Conservation (phyloP, 1,140 invertebrate genomes). For the Rhagoletis pomonella region DNA sequence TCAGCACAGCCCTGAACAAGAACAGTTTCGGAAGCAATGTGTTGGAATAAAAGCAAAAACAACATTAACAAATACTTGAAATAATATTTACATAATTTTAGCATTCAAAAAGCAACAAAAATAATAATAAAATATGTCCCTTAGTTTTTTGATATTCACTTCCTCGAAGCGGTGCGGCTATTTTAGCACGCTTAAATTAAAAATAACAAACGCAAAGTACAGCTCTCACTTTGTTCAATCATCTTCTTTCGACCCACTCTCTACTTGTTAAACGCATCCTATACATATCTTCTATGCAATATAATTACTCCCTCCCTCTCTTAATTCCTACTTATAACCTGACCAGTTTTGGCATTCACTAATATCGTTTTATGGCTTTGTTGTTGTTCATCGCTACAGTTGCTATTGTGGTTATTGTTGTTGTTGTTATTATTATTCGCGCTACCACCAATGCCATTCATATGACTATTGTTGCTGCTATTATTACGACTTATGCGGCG, state of each 20-base stretch:
- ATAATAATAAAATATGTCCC: no score
- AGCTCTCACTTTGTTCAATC: no score
- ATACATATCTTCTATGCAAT: not conserved
- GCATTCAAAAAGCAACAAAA: no score
- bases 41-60: no score
- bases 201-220: no score
- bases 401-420: conserved; percentile 53
- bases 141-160: not conserved
- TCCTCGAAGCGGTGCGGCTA: no score
- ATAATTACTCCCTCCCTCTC: not conserved
- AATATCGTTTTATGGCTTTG: conserved; percentile 69
- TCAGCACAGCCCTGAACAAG: no score
- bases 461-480: not conserved
- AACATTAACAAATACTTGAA: no score
- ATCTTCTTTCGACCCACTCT: not conserved
- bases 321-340: conserved; percentile 63
- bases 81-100: no score
- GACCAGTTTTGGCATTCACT: conserved; percentile 73
- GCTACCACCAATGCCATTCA: conserved; percentile 47
- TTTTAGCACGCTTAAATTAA: no score
- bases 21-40: no score
- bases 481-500: conserved; percentile 65
- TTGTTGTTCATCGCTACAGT: conserved; percentile 28
- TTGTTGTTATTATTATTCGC: not conserved
- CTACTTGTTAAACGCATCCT: not conserved